Base-by-base conservation (phyloP, 2,113 vertebrate genomes). In the Odocoileus virginianus region DNA sequence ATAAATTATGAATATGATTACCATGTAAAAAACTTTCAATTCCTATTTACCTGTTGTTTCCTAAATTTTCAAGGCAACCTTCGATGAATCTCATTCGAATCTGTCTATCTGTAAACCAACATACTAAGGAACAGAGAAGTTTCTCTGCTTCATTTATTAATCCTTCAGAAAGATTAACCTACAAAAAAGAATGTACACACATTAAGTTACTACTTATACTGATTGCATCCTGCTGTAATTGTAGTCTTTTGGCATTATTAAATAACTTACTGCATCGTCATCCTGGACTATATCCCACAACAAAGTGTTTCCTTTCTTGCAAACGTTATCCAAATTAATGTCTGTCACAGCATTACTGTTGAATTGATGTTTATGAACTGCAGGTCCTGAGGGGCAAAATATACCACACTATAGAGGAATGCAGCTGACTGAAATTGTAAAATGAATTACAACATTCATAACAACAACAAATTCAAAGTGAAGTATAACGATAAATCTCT, bases 11-110 rank as follows among this genome's bases (percentile, higher is more conserved):
- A 89, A 89, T 81, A 21, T 87, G 23, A 78, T 6, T 36, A 87
- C 10, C 78, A 15, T 7, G 78, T 89, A 47, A 86, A 74, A 79
- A 17, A 1, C 54, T 28, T 57, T 19, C 4, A 94, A 92, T 94
- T 97, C 28, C 28, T 86, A 92, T 98, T 99, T 99, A 99, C 99
- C 99, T 99, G 98, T 99, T 99, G 98, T 99, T 99, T 78, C 99
- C 99, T 97, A 99, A 98, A 98, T 99, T 99, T 99, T 99, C 99
- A 96, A 99, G 99, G 98, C 99, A 99, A 97, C 99, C 99, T 99
- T 99, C 99, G 86, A 99, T 99, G 99, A 99, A 99, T 96, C 99
- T 99, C 99, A 99, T 99, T 95, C 99, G 99, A 98, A 99, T 99
- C 98, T 99, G 99, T 89, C 99, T 98, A 98, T 99, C 99, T 10